phyloP scores from a whole-genome alignment of 2,113 vertebrate genomes.

The Anoura caudifer region DNA sequence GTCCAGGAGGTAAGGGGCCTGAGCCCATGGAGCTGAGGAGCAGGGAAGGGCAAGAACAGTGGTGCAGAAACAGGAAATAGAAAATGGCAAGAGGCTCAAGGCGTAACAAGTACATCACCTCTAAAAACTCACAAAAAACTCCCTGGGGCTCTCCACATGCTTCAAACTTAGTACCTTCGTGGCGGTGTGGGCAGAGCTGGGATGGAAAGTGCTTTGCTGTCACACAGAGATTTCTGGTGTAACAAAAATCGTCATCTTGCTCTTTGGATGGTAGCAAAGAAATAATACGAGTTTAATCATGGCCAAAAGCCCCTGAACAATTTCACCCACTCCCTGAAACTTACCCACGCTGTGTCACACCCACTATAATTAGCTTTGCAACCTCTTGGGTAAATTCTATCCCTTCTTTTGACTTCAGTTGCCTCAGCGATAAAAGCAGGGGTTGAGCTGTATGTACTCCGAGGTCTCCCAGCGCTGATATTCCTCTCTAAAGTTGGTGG shows the following conservation, averaged over 20 bases:
- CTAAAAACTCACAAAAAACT: constrained; percentile 62
- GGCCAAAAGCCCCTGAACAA: constrained; percentile 67
- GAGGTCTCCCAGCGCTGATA: not conserved
- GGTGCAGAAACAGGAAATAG: constrained; percentile 54
- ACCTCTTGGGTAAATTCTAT: constrained; percentile 42
- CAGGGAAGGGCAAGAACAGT: not conserved
- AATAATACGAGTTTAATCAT: constrained; percentile 41
- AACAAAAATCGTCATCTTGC: constrained; percentile 33
- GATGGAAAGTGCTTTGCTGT: constrained; percentile 55
- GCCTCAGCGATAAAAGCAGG: not conserved
- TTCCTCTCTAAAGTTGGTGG: not conserved
- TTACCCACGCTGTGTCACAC: constrained; percentile 43
- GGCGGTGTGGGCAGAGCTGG: constrained; percentile 40
- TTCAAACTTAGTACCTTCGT: constrained; percentile 15
- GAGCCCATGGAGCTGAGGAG: not conserved
- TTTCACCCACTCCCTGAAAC: constrained; percentile 44
- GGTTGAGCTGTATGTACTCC: not conserved
- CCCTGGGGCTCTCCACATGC: constrained; percentile 71
- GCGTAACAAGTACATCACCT: constrained; percentile 2
- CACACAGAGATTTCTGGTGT: constrained; percentile 49
- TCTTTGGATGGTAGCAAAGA: constrained; percentile 26
- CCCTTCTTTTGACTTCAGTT: not conserved
- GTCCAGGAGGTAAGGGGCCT: not conserved
- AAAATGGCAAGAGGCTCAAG: constrained; percentile 33
- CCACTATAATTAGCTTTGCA: constrained; percentile 39